Conservation (phyloP, 2,888 invertebrate species). For the Drosophila diplacantha region DNA sequence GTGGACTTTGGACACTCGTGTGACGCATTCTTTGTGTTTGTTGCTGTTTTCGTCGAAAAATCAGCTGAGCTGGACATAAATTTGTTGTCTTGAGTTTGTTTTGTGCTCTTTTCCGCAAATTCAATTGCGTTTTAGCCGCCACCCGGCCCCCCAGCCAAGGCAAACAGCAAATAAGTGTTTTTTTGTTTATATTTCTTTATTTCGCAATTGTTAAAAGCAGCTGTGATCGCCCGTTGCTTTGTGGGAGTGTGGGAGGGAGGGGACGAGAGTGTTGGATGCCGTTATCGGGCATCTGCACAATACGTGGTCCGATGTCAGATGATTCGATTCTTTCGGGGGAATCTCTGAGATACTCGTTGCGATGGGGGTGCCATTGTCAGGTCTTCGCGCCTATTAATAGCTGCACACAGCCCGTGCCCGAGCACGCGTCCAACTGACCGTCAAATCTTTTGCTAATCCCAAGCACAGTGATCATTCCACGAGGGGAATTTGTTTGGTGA, state of each 20-base stretch:
- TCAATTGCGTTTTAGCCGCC: constrained; percentile 29
- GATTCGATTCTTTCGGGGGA: neutral
- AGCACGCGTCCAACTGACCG: constrained; percentile 21
- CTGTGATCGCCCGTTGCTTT: constrained; percentile 1
- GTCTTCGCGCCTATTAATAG: constrained; percentile 41
- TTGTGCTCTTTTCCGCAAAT: constrained; percentile 7
- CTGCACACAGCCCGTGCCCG: constrained; percentile 17
- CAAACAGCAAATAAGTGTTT: constrained; percentile 1
- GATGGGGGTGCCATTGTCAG: constrained; percentile 46
- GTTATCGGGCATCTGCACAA: constrained; percentile 43
- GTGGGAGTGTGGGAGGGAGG: neutral
- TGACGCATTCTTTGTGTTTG: constrained; percentile 31
- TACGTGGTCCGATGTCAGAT: constrained; percentile 22
- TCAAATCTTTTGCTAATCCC: constrained; percentile 10
- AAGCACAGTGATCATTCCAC: constrained; percentile 9
- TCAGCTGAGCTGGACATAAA: constrained; percentile 37
- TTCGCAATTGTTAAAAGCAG: constrained; percentile 21
- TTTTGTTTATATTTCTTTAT: constrained; percentile 7
- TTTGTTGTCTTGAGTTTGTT: constrained; percentile 12
- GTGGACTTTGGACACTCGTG: constrained; percentile 25
- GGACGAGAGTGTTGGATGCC: neutral
- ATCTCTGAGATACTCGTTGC: neutral
- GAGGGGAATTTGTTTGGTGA: neutral
- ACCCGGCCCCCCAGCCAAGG: constrained; percentile 3
- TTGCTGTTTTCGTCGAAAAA: constrained; percentile 17